Evolutionary conservation across 2,797 vertebrate genomes (phyloP).

Genomic region (Poecile montanus): DNA sequence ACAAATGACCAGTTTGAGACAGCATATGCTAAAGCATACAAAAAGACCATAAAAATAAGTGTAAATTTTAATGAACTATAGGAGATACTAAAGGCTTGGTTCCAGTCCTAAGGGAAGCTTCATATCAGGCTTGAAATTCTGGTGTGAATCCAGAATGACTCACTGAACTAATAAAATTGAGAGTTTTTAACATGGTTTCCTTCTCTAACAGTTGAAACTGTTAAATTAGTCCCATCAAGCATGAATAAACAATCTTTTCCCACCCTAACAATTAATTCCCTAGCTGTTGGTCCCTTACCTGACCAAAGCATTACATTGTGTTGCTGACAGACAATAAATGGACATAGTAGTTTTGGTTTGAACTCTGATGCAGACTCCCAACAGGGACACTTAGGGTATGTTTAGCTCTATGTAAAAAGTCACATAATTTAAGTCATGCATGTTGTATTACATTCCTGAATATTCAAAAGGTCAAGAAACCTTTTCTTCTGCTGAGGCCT

Average conservation of each 20-base stretch:
- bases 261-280: neutral
- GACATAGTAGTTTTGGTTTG: neutral
- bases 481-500: neutral
- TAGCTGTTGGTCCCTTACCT: neutral
- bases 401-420: neutral
- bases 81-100: neutral
- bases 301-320: neutral
- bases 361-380: neutral
- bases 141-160: neutral
- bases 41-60: neutral
- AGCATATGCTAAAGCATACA: neutral
- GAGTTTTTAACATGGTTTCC: neutral
- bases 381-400: neutral
- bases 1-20: neutral
- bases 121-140: neutral
- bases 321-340: neutral
- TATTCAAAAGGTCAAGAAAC: slow-evolving; percentile 6
- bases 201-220: neutral
- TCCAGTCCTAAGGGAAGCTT: neutral
- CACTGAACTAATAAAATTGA: neutral
- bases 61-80: neutral
- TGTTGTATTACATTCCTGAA: neutral
- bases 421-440: neutral
- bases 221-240: neutral
- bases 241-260: neutral